Evolutionary conservation across 2,797 vertebrate genomes (phyloP), one percentile per base, ranked within the genome.

Genomic region (Hemitrygon akajei): DNA sequence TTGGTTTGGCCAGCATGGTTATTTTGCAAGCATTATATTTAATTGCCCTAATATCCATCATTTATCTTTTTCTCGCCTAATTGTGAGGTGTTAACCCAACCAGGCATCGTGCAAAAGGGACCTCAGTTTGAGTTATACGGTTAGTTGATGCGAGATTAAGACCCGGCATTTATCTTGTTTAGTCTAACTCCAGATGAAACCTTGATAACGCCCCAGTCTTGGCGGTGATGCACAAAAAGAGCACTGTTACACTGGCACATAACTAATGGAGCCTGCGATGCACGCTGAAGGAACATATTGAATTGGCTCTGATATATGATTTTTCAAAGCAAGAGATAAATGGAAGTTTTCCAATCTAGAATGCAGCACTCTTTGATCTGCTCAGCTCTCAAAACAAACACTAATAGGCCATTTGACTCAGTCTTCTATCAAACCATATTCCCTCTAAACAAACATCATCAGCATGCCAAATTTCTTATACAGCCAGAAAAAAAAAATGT

Each of bases 221-320:
- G n/a, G 86, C 9, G n/a, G 30, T 1, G 63, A 69, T 37, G 3
- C 63, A 69, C 86, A 87, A 87, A 87, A 60, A 7, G 30, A 87
- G 58, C 60, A 63, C 60, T 63, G 58, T 87, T 66, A 34, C 84
- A 20, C 84, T 63, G 60, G 58, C 63, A 89, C n/a, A 69, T 89
- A 89, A 89, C n/a, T 34, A 89, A 69, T 89, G 86, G 86, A 89
- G n/a, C 66, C 86, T 89, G 60, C 20, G 60, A 25, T 89, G 60
- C 66, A 89, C n/a, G 37, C 69, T 89, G 60, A 89, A 89, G 34
- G 86, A 89, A 22, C 86, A 66, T 60, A 69, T 89, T 89, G 60
- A 89, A 63, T 69, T n/a, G n/a, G 18, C n/a, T 89, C 30, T 89
- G 86, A 89, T 63, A 22, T 66, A 89, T 89, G 16, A 69, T 34